Percentiles rank a stretch among this genome's conserved stretches.
Evolutionary conservation across 2,888 invertebrate genomes (phyloP).

Genomic region (Azorinus chamasolen): DNA sequence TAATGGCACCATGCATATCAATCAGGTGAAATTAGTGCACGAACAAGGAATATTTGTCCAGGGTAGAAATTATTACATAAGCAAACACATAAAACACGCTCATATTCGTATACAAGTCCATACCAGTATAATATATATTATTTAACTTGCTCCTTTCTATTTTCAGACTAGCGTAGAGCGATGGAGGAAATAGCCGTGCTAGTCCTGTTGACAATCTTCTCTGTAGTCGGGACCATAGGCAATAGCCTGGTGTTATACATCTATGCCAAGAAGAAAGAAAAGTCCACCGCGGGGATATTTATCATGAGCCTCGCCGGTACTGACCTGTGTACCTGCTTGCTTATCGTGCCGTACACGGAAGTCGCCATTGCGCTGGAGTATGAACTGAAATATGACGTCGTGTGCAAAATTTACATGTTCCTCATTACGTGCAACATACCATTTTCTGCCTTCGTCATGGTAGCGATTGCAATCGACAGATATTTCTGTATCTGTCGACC

Average conservation of each 20-base stretch:
- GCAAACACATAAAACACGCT: no score
- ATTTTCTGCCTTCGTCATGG: constrained; percentile 83
- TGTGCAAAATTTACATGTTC: constrained; percentile 82
- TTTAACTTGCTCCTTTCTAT: no score
- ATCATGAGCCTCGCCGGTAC: constrained; percentile 80
- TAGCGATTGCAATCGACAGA: constrained; percentile 80
- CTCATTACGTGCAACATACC: constrained; percentile 83
- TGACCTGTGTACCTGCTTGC: constrained; percentile 78
- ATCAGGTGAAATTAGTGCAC: no score
- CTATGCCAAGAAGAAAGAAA: constrained; percentile 77
- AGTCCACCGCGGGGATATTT: constrained; percentile 80
- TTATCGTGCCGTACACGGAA: constrained; percentile 79
- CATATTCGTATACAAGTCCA: no score
- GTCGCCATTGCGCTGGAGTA: constrained; percentile 75
- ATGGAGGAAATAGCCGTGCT: constrained; percentile 69
- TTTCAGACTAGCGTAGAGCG: not conserved
- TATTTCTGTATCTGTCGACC: constrained; percentile 84
- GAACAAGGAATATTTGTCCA: no score
- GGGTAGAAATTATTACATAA: no score
- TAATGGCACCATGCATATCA: no score
- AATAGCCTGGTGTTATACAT: constrained; percentile 84
- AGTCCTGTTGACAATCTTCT: constrained; percentile 77
- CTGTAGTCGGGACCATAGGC: constrained; percentile 81
- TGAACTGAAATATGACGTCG: constrained; percentile 68
- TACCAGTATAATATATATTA: no score